Conservation (phyloP, 2,113 vertebrate genomes). For the Meleagris gallopavo region DNA sequence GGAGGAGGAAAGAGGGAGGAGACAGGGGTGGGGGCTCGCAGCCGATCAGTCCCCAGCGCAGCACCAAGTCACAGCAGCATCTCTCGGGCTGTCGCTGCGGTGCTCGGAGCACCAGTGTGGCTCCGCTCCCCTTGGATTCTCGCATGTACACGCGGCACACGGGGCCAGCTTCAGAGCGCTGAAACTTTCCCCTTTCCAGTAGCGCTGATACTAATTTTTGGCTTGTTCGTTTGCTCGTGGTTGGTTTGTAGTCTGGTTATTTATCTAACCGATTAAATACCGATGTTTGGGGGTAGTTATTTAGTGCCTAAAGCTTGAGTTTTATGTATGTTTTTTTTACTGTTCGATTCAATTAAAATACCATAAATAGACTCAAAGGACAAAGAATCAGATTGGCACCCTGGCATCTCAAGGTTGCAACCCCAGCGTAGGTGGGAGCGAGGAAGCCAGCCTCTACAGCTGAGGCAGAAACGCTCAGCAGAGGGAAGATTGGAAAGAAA, state of each 20-base stretch:
- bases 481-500: background rate
- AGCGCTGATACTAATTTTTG: conserved; percentile 18
- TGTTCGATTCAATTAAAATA: background rate
- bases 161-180: conserved; percentile 13
- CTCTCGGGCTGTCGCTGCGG: background rate
- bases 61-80: background rate
- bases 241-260: conserved; percentile 19
- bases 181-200: conserved; percentile 61
- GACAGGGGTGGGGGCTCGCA: conserved; percentile 44
- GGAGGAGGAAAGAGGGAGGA: conserved; percentile 33
- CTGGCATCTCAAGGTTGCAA: background rate
- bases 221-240: conserved; percentile 4
- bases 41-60: background rate
- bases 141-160: background rate
- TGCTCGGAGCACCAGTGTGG: background rate
- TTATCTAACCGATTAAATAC: conserved; percentile 45
- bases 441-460: background rate
- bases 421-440: background rate
- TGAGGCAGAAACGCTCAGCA: background rate
- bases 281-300: background rate
- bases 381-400: background rate
- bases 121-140: background rate
- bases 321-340: background rate
- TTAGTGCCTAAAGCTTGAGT: background rate
- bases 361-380: background rate